Evolutionary conservation across 2,888 invertebrate species (phyloP), one percentile per base, ranked within the genome.

Genomic region (Campoletis raptor): DNA sequence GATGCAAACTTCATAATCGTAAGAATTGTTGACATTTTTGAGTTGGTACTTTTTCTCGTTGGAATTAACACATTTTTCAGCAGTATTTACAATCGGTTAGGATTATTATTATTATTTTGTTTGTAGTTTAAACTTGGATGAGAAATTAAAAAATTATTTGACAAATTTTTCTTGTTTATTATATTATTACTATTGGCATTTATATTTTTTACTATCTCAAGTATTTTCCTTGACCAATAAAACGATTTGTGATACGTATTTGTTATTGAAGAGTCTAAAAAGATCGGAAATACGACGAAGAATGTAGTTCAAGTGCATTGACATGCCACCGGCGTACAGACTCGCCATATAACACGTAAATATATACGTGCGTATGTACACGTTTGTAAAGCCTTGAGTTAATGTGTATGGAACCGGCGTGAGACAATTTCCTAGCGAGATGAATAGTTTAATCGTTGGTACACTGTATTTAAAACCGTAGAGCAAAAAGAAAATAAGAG

Each of bases 341-440:
- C 76, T 70, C 48, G 79, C 76, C 76, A 37, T 81, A 36, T 67
- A 67, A 67, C 21, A 61, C 9, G 24, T 40, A 48, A 21, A 45
- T 45, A n/a, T 45, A 77, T 24, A 40, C 15, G 18, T 64, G 48
- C 18, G 10, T 30, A 24, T n/a, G 10, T 10, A 66, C 40, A 36
- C 64, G 54, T 12, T 40, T 42, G 40, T 18, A 24, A 24, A 45
- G 45, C 37, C 57, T 72, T 42, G 70, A 48, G 61, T 37, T 18
- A 9, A 40, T 54, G 70, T 37, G 57, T 54, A 57, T 30, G 67
- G 21, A 52, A 78, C 76, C 76, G 81, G 83, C 86, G 86, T 85
- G 88, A 85, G 77, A 85, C 87, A 85, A 87, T 87, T 87, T 87
- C 85, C 83, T 81, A 83, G 86, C 80, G 79, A 87, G 85, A 83